Conservation (phyloP, 2,888 invertebrate genomes). For the Tuberolachnus salignus region DNA sequence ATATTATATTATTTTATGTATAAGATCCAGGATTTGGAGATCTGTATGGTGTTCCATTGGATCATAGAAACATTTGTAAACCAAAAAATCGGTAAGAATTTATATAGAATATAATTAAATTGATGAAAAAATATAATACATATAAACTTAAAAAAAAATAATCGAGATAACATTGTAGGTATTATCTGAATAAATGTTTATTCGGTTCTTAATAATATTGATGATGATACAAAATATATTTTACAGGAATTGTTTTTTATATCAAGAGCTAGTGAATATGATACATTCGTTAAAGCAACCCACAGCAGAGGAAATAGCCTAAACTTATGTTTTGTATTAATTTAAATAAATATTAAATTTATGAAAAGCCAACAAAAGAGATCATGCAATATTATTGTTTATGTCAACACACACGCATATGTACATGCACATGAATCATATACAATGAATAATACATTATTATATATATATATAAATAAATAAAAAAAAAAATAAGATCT, state of each 20-base stretch:
- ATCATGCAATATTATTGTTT: not conserved
- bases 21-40: conserved; percentile 82
- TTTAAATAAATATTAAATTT: not conserved
- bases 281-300: conserved; percentile 62
- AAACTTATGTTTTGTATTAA: not conserved
- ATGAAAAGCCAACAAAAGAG: not conserved
- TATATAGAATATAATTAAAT: not conserved
- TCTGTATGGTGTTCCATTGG: conserved; percentile 74
- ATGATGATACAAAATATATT: conserved; percentile 40
- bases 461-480: not conserved
- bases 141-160: not conserved
- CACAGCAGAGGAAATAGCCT: conserved; percentile 6
- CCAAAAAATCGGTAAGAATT: conserved; percentile 68
- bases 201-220: not conserved
- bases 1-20: conserved; percentile 57
- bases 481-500: not conserved
- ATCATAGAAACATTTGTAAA: conserved; percentile 87
- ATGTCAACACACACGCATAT: not conserved
- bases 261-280: conserved; percentile 71
- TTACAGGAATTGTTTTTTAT: conserved; percentile 69
- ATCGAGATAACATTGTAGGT: not conserved
- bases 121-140: conserved; percentile 8
- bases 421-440: not conserved
- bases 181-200: too few species aligned
- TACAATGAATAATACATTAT: not conserved